Evolutionary conservation across 2,797 vertebrate genomes (phyloP).

Genomic region (Alouatta caraya): DNA sequence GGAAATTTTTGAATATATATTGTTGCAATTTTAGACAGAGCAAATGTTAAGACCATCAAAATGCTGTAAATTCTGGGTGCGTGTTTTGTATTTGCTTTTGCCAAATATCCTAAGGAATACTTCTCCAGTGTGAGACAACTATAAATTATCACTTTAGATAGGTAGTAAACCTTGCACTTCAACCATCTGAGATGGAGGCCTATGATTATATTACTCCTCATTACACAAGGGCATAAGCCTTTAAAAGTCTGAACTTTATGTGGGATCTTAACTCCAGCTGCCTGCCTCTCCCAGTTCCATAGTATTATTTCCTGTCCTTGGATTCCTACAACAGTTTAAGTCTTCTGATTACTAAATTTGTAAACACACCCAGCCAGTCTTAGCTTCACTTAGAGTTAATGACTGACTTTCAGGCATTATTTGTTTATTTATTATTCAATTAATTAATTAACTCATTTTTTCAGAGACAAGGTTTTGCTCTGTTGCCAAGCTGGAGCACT

Average conservation of each 20-base stretch:
- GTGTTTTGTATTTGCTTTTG: background rate
- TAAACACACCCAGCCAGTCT: background rate
- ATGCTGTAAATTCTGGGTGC: background rate
- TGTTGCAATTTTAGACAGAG: background rate
- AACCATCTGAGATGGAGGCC: background rate
- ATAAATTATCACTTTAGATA: background rate
- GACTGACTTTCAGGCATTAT: background rate
- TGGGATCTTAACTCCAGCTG: background rate
- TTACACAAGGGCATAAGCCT: background rate
- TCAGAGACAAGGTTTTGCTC: background rate
- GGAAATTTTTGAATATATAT: background rate
- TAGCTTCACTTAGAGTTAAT: background rate
- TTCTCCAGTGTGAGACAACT: background rate
- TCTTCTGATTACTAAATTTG: background rate
- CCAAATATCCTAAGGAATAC: background rate
- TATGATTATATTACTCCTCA: background rate
- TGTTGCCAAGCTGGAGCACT: background rate
- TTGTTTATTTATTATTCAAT: background rate
- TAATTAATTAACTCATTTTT: background rate
- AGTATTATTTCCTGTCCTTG: background rate
- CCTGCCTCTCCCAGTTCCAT: background rate
- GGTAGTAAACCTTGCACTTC: background rate
- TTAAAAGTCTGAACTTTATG: background rate
- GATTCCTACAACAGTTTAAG: background rate
- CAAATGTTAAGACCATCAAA: background rate